A percentile compares a stretch with the other conserved stretches of the same genome.
These are phyloP conservation scores for Pantherophis vulpinus DNA, from an alignment of 2,797 vertebrate genomes.

Conservation along the genomic window DNA sequence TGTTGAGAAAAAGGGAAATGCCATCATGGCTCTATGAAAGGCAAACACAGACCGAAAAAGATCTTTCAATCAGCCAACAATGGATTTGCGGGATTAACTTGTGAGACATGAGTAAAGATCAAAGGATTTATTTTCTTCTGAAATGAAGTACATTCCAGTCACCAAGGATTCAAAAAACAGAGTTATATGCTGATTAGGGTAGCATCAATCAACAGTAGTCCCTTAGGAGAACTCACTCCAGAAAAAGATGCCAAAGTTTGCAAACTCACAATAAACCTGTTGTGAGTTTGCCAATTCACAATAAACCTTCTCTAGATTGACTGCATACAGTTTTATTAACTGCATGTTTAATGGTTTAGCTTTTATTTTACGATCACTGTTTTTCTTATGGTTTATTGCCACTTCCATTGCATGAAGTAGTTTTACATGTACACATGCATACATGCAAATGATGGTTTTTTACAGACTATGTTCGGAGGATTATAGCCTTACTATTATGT, in stretches of 20 bases:
- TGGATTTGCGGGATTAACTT: not conserved
- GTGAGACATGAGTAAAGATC: not conserved
- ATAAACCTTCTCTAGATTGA: not conserved
- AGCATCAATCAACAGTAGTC: not conserved
- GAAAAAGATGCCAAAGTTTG: not conserved
- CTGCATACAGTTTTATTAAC: not conserved
- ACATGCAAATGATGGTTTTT: not conserved
- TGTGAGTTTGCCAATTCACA: not conserved
- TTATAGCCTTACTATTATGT: not conserved
- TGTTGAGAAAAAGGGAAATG: not conserved
- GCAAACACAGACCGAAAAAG: not conserved
- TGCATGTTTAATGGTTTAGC: not conserved
- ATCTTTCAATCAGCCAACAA: not conserved
- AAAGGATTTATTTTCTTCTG: not conserved
- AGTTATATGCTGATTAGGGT: not conserved
- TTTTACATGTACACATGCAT: not conserved
- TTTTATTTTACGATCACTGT: not conserved
- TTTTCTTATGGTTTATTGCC: not conserved
- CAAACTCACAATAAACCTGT: not conserved
- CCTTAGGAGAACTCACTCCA: not conserved
- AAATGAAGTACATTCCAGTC: not conserved
- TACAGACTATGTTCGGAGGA: not conserved
- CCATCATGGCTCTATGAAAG: not conserved
- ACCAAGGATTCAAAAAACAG: not conserved
- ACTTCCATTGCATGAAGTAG: not conserved